Evolutionary conservation across 2,113 vertebrate species (phyloP), one percentile per base, ranked within the genome.

Genomic region (Aegypius monachus): DNA sequence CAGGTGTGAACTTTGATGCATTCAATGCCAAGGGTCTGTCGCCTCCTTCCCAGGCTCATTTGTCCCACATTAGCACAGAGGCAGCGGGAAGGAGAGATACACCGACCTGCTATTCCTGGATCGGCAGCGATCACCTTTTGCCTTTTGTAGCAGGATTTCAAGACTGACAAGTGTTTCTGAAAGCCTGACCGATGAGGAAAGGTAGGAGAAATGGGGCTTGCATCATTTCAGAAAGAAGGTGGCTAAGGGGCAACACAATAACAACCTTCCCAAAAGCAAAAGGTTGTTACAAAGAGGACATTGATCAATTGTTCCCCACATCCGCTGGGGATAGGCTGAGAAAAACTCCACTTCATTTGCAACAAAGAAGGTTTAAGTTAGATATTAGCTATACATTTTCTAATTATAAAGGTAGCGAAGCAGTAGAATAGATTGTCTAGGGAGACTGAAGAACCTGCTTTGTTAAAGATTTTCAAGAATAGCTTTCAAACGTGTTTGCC

Each of bases 351-450:
- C 94, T 94, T 86, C 93, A 22, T 94, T 96, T 93, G 88, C 85
- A 73, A 95, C 95, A 93, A 95, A 93, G 96, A 68, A 83, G 88
- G 82, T 90, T 93, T 86, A 97, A 94, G 97, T 93, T 90, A 94
- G 97, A 93, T 94, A 97, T 97, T 96, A 94, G 88, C 93, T 83
- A 92, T 94, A 95, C 96, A 70, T 95, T 96, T 96, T 88, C 96
- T 97, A 97, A 97, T 97, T 96, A 97, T 95, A 95, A 94, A 89
- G 93, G 86, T 45, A 96, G 96, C 9, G 3, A 81, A 83, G 95
- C 93, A 82, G 85, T 40, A 94, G 96, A 94, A 96, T 92, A 32
- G 96, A 90, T 84, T 6, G 74, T 94, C 96, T 87, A 47, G 95
- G 96, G 96, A 94, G 92, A 75, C 53, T 75, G 93, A 93, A 96